Evolutionary conservation across 2,888 invertebrate species (phyloP), one percentile per base, ranked within the genome.

Genomic region (Carcina quercana): DNA sequence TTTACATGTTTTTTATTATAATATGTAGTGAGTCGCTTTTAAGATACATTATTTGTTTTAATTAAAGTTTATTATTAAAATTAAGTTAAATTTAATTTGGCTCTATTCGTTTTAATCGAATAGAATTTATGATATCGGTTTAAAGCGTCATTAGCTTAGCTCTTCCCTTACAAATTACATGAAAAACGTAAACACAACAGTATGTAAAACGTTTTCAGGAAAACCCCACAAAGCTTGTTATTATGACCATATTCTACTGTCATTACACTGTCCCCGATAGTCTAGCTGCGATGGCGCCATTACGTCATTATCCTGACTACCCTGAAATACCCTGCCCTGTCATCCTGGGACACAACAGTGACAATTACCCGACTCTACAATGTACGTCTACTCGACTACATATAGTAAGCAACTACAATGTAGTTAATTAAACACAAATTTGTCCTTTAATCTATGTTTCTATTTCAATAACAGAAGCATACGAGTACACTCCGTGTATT

Each of bases 281-380:
- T 38, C 57, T 50, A 53, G 50, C 44, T 39, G 50, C 40, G 37
- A 22, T 51, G 43, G 36, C 43, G 46, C 48, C 49, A 69, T 68
- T 66, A 66, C 48, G 47, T 58, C 46, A 67, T 70, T 69, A 71
- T 45, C 45, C 28, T 42, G 43, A 42, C 41, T 42, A 34, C 5
- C 17, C 7, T 7, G 5, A 5, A 17, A 17, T 17, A 27, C 42
- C 38, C 41, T 50, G 43, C 61, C 64, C 65, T 69, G 51, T 68
- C 52, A 65, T 64, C 51, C 47, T 54, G 37, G 28, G 14, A 31
- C 30, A 37, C 37, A 20, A 40, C 35, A 17, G 36, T 14, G 36
- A 35, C 53, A 54, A 59, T 61, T 59, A 63, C 43, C 42, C 38
- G 39, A 35, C 41, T 47, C 47, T 43, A 42, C 43, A 29, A 34